Conservation (phyloP, 1,140 invertebrate species). For the Caenorhabditis remanei region DNA sequence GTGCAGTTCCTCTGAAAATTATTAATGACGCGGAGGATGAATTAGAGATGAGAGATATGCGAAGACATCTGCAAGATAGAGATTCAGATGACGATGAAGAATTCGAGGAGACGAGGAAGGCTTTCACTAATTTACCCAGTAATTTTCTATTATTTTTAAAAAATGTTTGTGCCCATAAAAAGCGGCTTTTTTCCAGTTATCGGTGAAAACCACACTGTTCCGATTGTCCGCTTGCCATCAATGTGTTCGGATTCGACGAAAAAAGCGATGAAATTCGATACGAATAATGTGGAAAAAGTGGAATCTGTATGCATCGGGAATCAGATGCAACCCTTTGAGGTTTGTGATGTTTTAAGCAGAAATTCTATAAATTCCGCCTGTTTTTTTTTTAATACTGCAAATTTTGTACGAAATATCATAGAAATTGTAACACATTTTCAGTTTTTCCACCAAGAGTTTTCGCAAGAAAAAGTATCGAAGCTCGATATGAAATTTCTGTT, state of each 20-base stretch:
- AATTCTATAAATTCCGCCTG: no score
- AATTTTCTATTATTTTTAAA: not conserved
- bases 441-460: no score
- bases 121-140: slow-evolving; percentile 26
- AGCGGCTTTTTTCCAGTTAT: not conserved
- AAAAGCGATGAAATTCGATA: slow-evolving; percentile 37
- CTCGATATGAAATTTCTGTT: no score
- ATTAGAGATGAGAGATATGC: slow-evolving; percentile 43
- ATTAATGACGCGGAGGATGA: slow-evolving; percentile 31
- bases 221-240: slow-evolving; percentile 12
- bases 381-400: no score
- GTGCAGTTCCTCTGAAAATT: slow-evolving; percentile 18
- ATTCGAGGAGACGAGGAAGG: slow-evolving; percentile 7
- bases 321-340: slow-evolving; percentile 29
- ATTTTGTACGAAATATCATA: not conserved
- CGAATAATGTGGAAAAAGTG: not conserved
- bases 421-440: no score
- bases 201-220: slow-evolving; percentile 18
- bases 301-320: not conserved
- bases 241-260: slow-evolving; percentile 28
- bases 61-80: slow-evolving; percentile 21
- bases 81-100: slow-evolving; percentile 33
- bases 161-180: not conserved
- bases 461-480: no score
- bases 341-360: not conserved